Evolutionary conservation across 2,888 invertebrate species (phyloP).

Genomic region (Clanis bilineata): DNA sequence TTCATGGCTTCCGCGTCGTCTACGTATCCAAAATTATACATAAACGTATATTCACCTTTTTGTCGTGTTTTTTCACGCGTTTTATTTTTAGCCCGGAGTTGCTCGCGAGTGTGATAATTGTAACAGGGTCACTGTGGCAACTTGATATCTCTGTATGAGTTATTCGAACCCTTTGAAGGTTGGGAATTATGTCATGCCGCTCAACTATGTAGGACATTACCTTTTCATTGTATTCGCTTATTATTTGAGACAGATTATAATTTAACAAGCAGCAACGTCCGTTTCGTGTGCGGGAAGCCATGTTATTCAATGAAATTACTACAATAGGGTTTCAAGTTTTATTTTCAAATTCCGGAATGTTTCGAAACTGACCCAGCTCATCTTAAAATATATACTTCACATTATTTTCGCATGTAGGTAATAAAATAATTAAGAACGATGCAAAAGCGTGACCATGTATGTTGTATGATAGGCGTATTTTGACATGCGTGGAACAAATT

Average conservation of each 20-base stretch:
- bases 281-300: too few species aligned
- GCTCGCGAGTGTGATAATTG: neutral
- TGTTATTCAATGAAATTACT: too few species aligned
- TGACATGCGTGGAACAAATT: neutral
- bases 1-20: neutral
- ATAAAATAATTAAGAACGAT: neutral
- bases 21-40: neutral
- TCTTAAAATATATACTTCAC: too few species aligned
- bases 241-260: too few species aligned
- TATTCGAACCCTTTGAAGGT: neutral
- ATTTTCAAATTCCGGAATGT: too few species aligned
- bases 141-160: neutral
- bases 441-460: neutral
- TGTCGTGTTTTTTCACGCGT: neutral
- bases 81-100: neutral
- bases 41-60: neutral
- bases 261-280: too few species aligned
- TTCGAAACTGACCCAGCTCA: too few species aligned
- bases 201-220: neutral
- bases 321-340: too few species aligned
- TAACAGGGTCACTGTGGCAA: conserved; percentile 2
- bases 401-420: too few species aligned
- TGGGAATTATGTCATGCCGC: neutral
- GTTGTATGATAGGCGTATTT: too few species aligned
- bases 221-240: neutral